A percentile compares a stretch with the other conserved stretches of the same genome.
phyloP scores from a whole-genome alignment of 1,140 invertebrate genomes.

The Proales similis region DNA sequence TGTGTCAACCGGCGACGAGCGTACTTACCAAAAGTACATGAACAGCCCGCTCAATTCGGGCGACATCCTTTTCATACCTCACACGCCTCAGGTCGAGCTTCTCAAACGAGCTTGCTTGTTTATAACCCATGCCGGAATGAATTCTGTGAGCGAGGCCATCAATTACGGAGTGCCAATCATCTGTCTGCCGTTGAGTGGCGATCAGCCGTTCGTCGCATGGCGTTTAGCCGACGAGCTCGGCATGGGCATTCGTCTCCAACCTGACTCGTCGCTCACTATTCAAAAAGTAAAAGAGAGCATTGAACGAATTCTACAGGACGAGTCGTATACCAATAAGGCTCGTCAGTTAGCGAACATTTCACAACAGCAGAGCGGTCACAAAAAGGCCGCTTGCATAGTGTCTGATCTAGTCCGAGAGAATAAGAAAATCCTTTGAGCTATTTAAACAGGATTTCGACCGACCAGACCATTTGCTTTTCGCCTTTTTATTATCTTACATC shows the following conservation, averaged over 20 bases:
- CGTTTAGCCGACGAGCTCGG: slow-evolving; percentile 34
- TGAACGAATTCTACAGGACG: not conserved
- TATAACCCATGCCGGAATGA: slow-evolving; percentile 37
- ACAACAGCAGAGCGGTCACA: slow-evolving; percentile 18
- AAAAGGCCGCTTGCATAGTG: no score
- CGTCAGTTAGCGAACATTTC: not conserved
- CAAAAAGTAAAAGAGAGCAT: slow-evolving; percentile 3
- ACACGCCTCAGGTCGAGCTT: slow-evolving; percentile 35
- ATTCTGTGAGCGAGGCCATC: slow-evolving; percentile 26
- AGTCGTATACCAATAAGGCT: slow-evolving; percentile 10
- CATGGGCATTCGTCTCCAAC: slow-evolving; percentile 27
- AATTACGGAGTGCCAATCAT: slow-evolving; percentile 37
- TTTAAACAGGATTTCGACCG: no score
- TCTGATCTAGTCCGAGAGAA: no score
- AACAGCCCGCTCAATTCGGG: not conserved
- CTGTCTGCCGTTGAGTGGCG: slow-evolving; percentile 27
- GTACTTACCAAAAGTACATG: slow-evolving; percentile 33
- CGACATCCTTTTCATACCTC: slow-evolving; percentile 20
- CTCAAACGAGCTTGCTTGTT: slow-evolving; percentile 28
- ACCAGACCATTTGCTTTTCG: no score
- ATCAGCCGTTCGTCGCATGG: slow-evolving; percentile 36
- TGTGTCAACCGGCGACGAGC: slow-evolving; percentile 24
- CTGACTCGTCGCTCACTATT: slow-evolving; percentile 10
- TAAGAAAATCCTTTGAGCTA: no score
- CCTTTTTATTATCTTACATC: no score